Evolutionary conservation across 53 echinoderm and acorn worm species (phyloP).

Genomic region (Antedon mediterranea): DNA sequence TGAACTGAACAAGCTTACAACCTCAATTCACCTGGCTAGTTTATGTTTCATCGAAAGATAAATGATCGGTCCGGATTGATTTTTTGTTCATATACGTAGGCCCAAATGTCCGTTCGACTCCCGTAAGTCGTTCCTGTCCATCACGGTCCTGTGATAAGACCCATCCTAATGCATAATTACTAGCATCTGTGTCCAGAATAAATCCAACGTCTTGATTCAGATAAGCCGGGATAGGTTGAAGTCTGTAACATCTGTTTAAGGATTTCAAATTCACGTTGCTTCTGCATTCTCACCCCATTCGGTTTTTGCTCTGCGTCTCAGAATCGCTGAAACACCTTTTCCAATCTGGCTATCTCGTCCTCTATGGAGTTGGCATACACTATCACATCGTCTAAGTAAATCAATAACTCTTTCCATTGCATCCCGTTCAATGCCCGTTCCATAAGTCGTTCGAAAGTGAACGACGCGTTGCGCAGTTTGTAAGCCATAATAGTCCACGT

Average conservation of each 20-base stretch:
- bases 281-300: constrained; percentile 7
- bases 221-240: constrained; percentile 9
- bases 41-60: constrained; percentile 19
- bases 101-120: background rate
- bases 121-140: background rate
- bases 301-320: constrained; percentile 25
- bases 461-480: constrained; percentile 33
- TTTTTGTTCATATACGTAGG: constrained; percentile 1
- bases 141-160: background rate
- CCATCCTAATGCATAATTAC: background rate
- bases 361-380: constrained; percentile 23
- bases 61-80: constrained; percentile 13
- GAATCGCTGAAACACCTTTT: constrained; percentile 9
- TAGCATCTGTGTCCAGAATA: constrained; percentile 7
- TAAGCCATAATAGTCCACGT: constrained; percentile 48
- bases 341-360: constrained; percentile 13
- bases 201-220: background rate
- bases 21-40: background rate
- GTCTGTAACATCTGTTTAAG: constrained; percentile 6
- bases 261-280: constrained; percentile 14
- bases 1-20: background rate
- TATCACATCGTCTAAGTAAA: constrained; percentile 51
- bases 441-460: constrained; percentile 54
- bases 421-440: constrained; percentile 42
- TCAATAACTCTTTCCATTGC: constrained; percentile 41